A percentile compares a stretch with the other conserved stretches of the same genome.
These are phyloP conservation scores for Drosophila lacertosa DNA, from an alignment of 1,140 invertebrate genomes.

Conservation along the genomic window DNA sequence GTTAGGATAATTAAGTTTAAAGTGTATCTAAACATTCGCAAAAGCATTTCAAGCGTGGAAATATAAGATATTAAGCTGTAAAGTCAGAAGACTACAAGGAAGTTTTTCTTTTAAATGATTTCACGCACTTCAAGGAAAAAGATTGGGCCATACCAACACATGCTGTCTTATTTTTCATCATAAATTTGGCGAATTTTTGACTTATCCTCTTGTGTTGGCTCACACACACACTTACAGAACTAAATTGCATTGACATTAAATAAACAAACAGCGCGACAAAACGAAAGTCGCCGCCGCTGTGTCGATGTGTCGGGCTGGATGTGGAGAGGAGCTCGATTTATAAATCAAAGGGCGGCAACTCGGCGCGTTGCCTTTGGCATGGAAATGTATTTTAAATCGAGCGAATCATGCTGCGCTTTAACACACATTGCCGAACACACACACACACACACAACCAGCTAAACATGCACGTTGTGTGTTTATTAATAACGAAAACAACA, in stretches of 20 bases:
- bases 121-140: slow-evolving; percentile 5
- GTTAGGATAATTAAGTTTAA: slow-evolving; percentile 58
- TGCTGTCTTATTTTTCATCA: slow-evolving; percentile 28
- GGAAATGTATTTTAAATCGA: slow-evolving; percentile 80
- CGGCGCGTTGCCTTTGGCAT: slow-evolving; percentile 79
- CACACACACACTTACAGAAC: slow-evolving; percentile 14
- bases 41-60: slow-evolving; percentile 76
- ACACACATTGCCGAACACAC: slow-evolving; percentile 59
- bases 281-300: slow-evolving; percentile 21
- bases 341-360: slow-evolving; percentile 81
- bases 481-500: slow-evolving; percentile 75
- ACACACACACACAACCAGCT: slow-evolving; percentile 5
- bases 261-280: slow-evolving; percentile 55
- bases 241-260: slow-evolving; percentile 71
- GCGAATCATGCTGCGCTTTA: slow-evolving; percentile 80
- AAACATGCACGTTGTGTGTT: slow-evolving; percentile 38
- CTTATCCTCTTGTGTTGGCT: neutral
- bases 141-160: slow-evolving; percentile 1
- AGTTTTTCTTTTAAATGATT: neutral
- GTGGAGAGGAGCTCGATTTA: slow-evolving; percentile 54
- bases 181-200: slow-evolving; percentile 38
- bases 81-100: slow-evolving; percentile 31
- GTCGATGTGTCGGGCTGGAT: slow-evolving; percentile 37
- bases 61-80: slow-evolving; percentile 73
- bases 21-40: slow-evolving; percentile 73